phyloP scores from a whole-genome alignment of 2,113 vertebrate species.

The Anarhynchus alexandrinus region DNA sequence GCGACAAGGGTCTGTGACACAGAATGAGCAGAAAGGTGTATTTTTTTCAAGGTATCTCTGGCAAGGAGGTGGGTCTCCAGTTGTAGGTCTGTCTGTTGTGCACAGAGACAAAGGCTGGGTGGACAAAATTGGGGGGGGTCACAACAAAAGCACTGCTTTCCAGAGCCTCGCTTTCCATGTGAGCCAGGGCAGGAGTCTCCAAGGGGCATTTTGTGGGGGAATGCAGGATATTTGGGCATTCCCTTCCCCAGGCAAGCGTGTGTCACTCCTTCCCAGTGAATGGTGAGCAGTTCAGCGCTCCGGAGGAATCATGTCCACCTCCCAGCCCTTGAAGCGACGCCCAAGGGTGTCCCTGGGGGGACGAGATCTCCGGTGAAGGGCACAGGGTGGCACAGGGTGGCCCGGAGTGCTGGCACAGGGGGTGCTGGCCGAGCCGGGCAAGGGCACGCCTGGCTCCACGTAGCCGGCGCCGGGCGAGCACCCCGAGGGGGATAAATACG shows the following conservation, averaged over 20 bases:
- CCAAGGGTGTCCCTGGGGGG: background rate
- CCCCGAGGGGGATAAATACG: background rate
- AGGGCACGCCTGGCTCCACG: background rate
- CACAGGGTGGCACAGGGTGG: background rate
- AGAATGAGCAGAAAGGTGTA: background rate
- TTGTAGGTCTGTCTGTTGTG: background rate
- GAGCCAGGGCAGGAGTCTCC: background rate
- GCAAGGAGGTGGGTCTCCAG: background rate
- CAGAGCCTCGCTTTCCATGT: background rate
- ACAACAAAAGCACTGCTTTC: background rate
- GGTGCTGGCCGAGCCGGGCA: background rate
- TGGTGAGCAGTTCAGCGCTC: accelerated
- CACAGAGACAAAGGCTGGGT: background rate
- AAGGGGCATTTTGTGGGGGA: accelerated
- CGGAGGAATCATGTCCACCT: accelerated
- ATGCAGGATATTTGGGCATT: background rate
- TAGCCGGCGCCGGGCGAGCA: background rate
- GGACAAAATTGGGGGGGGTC: background rate
- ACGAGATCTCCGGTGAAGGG: accelerated
- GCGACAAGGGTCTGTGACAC: background rate
- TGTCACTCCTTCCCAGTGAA: background rate
- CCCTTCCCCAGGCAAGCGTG: background rate
- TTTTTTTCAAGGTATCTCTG: background rate
- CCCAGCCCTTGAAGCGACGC: accelerated
- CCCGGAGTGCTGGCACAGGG: background rate